phyloP scores from a whole-genome alignment of 2,888 invertebrate genomes.

The Cryptocephalus primarius region DNA sequence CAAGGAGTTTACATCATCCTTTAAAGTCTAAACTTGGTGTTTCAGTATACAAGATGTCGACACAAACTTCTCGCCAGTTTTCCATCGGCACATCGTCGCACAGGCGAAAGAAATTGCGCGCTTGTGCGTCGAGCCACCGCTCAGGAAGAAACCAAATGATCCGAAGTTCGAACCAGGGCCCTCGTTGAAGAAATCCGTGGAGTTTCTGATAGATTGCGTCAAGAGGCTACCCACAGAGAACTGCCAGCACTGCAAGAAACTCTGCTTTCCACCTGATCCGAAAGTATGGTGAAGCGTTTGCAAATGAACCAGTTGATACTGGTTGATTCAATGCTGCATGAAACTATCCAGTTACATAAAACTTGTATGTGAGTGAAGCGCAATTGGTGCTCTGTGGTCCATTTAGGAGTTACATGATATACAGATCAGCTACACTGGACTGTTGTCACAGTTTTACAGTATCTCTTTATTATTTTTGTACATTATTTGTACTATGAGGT shows the following conservation, averaged over 20 bases:
- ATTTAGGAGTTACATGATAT: too few species aligned
- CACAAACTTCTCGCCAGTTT: slow-evolving; percentile 53
- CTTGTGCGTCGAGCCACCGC: slow-evolving; percentile 56
- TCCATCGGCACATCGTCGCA: slow-evolving; percentile 49
- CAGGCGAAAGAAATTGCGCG: slow-evolving; percentile 59
- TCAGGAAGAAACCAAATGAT: slow-evolving; percentile 42
- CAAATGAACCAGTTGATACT: too few species aligned
- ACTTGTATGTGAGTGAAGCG: too few species aligned
- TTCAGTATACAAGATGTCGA: slow-evolving; percentile 47
- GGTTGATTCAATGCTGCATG: too few species aligned
- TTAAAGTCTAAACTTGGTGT: slow-evolving; percentile 6
- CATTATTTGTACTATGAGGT: too few species aligned
- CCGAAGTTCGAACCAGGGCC: slow-evolving; percentile 50
- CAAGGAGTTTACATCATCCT: not conserved
- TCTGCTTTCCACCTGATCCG: slow-evolving; percentile 49
- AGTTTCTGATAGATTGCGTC: slow-evolving; percentile 51
- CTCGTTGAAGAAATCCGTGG: slow-evolving; percentile 48
- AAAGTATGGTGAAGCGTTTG: slow-evolving; percentile 28
- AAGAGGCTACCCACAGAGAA: slow-evolving; percentile 49
- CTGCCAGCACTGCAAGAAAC: slow-evolving; percentile 52
- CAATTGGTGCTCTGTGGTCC: too few species aligned
- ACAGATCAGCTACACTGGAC: too few species aligned
- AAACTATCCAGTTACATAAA: too few species aligned
- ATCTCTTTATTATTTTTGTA: too few species aligned
- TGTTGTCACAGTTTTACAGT: too few species aligned